A percentile compares a stretch with the other conserved stretches of the same genome.
phyloP scores from a whole-genome alignment of 2,888 invertebrate species.

The Habroteleia sp. region DNA sequence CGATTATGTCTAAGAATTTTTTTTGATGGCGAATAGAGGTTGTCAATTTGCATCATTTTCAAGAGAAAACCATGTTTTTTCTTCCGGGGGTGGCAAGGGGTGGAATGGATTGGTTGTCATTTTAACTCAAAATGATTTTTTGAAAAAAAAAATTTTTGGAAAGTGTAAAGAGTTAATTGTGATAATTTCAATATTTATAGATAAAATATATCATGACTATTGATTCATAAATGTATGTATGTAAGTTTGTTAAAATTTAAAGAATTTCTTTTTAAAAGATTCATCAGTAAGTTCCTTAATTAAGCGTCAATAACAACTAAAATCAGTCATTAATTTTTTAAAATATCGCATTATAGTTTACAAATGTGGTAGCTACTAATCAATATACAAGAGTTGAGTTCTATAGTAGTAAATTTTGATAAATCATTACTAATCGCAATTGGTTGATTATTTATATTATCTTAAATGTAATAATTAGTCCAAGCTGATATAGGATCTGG shows the following conservation, averaged over 20 bases:
- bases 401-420: not conserved
- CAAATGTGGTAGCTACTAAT: slow-evolving; percentile 4
- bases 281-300: slow-evolving; percentile 7
- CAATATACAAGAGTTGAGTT: not conserved
- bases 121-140: too few species aligned
- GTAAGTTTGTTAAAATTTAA: slow-evolving; percentile 6
- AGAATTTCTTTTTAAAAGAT: slow-evolving; percentile 4
- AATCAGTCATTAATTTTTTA: slow-evolving; percentile 1
- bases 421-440: slow-evolving; percentile 2
- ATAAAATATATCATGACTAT: slow-evolving; percentile 6
- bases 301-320: slow-evolving; percentile 7
- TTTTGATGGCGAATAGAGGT: too few species aligned
- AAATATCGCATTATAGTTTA: not conserved
- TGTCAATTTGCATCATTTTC: too few species aligned
- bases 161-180: slow-evolving; percentile 7
- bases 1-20: too few species aligned
- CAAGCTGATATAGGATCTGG: slow-evolving; percentile 2
- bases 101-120: too few species aligned
- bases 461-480: slow-evolving; percentile 14
- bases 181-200: not conserved
- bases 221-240: slow-evolving; percentile 4
- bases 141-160: too few species aligned
- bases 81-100: too few species aligned
- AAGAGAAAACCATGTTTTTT: too few species aligned
- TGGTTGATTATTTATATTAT: slow-evolving; percentile 16